Evolutionary conservation across 2,797 vertebrate genomes (phyloP).

Genomic region (Ptychadena robeensis): DNA sequence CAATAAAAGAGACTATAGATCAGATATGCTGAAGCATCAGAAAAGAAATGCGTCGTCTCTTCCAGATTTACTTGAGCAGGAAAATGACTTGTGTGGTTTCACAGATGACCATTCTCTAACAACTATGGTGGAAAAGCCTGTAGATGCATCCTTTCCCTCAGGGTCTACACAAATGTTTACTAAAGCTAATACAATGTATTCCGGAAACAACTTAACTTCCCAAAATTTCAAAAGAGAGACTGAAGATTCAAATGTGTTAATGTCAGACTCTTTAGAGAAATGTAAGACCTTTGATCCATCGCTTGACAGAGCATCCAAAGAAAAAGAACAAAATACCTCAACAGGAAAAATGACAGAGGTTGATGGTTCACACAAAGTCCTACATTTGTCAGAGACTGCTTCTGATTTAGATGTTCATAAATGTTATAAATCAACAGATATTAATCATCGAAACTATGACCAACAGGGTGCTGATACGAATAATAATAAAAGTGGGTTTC

Average conservation of each 20-base stretch:
- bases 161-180: neutral
- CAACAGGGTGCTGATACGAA: slow-evolving; percentile 30
- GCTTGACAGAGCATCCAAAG: neutral
- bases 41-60: slow-evolving; percentile 58
- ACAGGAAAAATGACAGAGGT: neutral
- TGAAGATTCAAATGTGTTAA: neutral
- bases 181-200: neutral
- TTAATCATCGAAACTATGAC: neutral
- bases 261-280: neutral
- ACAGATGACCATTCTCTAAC: neutral
- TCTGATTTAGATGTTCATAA: neutral
- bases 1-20: slow-evolving; percentile 31
- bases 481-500: slow-evolving; percentile 35
- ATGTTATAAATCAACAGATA: neutral
- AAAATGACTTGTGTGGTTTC: neutral
- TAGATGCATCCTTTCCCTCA: neutral
- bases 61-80: slow-evolving; percentile 62
- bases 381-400: neutral
- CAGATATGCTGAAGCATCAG: slow-evolving; percentile 57
- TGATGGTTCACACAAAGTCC: neutral
- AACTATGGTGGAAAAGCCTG: neutral
- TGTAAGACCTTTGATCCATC: neutral
- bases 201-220: neutral
- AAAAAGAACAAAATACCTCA: neutral
- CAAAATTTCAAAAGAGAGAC: neutral